phyloP scores from a whole-genome alignment of 2,113 vertebrate species.

The Trematocara marginatum region DNA sequence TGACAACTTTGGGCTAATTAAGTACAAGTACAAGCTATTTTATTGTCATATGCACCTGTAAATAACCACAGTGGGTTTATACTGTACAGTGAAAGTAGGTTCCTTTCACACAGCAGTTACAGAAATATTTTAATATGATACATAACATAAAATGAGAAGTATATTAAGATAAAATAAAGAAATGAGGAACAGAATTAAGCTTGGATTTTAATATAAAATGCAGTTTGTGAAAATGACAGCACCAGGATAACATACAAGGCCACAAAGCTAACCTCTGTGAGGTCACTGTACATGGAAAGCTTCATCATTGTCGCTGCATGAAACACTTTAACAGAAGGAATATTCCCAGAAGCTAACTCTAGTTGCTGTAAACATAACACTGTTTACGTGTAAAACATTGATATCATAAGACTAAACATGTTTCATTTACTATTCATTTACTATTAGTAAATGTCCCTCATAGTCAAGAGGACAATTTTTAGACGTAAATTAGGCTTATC shows the following conservation, averaged over 20 bases:
- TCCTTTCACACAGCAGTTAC: background rate
- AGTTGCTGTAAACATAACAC: background rate
- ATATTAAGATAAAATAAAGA: background rate
- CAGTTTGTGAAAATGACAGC: background rate
- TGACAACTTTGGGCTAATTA: background rate
- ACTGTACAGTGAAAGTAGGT: background rate
- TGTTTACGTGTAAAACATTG: background rate
- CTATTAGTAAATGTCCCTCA: background rate
- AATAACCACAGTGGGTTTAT: background rate
- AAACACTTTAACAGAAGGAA: background rate
- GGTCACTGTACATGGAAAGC: background rate
- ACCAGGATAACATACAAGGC: background rate
- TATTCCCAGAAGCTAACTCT: background rate
- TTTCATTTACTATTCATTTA: background rate
- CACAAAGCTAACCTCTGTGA: background rate
- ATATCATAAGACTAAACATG: background rate
- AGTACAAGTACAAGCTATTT: background rate
- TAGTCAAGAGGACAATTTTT: background rate
- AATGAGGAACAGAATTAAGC: background rate
- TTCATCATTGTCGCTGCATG: background rate
- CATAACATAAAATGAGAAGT: background rate
- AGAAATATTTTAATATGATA: background rate
- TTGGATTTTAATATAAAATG: background rate
- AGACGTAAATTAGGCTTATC: accelerated
- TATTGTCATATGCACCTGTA: background rate